Evolutionary conservation across 2,888 invertebrate species (phyloP), one percentile per base, ranked within the genome.

Genomic region (Sphaerophoria rueppellii): DNA sequence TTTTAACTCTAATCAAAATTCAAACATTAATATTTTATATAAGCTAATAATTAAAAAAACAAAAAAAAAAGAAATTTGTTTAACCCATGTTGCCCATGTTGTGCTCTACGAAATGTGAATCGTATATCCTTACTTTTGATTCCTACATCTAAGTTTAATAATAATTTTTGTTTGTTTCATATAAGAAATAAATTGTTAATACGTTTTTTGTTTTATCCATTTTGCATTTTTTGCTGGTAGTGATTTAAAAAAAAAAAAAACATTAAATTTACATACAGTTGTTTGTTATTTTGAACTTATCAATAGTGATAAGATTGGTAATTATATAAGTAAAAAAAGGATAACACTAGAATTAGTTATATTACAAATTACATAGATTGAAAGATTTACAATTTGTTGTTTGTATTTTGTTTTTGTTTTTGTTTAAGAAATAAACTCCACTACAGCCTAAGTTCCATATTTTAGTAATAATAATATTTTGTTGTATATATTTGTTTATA

Each of bases 71-170:
- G 9, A 72, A 50, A 76, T 60, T 60, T 74, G 12, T 43, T 43
- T 43, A 43, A 43, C 83, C 79, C 79, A 79, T 75, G 4, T 69
- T 61, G 71, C 71, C 74, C 71, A 60, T 37, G 32, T 83, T 83
- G 83, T 83, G 83, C 83, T 83, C 60, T 83, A 83, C 82, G 82
- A 82, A 74, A 78, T 65, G 54, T 82, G 32, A 78, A 82, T 78
- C 82, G 82, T 82, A 82, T 58, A 24, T 2, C 24, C 24, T 76
- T 71, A 58, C 11, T 6, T 71, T 67, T 73, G 34, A 65, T 76
- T 50, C 34, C 60, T 82, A 82, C 55, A 78, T 43, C 60, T 58
- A 74, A 48, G 71, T 57, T 65, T 34, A 14, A 46, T 14, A 9
- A 74, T 74, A 50, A 32, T 46, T 61, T 61, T 54, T 40, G 52